A percentile compares a stretch with the other conserved stretches of the same genome.
These are phyloP conservation scores for Trichoplusia ni DNA, from an alignment of 1,140 invertebrate genomes.

Conservation along the genomic window DNA sequence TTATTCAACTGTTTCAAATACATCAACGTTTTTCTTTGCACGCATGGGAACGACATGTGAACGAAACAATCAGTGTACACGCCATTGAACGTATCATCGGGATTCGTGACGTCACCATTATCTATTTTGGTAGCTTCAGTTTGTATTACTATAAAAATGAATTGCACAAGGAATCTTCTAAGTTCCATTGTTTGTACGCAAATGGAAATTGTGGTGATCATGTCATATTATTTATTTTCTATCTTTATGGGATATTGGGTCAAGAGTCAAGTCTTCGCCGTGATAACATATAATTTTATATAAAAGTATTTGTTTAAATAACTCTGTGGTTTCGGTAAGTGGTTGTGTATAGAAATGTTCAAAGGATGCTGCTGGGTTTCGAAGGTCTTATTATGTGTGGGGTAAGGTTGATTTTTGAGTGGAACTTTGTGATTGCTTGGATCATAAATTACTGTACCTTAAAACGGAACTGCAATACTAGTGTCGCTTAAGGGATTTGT, in stretches of 20 bases:
- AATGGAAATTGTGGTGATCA: conserved; percentile 53
- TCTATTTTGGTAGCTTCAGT: conserved; percentile 33
- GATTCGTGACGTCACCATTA: conserved; percentile 35
- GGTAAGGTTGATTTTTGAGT: neutral
- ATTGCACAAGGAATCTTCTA: conserved; percentile 41
- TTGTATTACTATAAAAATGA: conserved; percentile 39
- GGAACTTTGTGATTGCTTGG: neutral
- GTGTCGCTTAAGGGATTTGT: neutral
- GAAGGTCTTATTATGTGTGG: neutral
- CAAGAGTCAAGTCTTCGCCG: conserved; percentile 39
- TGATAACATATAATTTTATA: conserved; percentile 54
- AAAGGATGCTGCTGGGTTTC: neutral
- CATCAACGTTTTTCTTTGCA: conserved; percentile 78
- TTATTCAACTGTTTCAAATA: conserved; percentile 79
- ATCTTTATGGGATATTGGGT: conserved; percentile 57
- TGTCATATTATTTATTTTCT: conserved; percentile 61
- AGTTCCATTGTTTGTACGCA: conserved; percentile 48
- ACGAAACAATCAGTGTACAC: conserved; percentile 78
- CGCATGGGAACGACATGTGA: conserved; percentile 79
- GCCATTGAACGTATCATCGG: conserved; percentile 65
- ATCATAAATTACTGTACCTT: neutral
- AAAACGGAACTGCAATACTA: neutral
- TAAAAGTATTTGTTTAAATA: conserved; percentile 24
- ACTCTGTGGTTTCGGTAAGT: conserved; percentile 13
- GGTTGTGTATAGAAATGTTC: neutral